Evolutionary conservation across 37 sponge, comb jelly and placozoan species (phyloP).

Genomic region (Eunapius fragilis): DNA sequence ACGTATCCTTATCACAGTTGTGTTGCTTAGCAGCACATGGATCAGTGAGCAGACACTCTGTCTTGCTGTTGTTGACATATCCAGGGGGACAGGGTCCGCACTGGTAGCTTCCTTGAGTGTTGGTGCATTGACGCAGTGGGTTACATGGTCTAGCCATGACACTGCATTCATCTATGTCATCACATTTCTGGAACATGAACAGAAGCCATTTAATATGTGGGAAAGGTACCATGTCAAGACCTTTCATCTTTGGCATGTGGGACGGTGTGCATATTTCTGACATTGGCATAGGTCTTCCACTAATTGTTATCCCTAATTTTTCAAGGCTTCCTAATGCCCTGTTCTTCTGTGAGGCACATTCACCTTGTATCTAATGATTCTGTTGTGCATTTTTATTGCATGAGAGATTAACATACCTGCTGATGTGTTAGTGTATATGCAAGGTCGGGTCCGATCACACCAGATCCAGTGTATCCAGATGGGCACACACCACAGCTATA

Average conservation of each 20-base stretch:
- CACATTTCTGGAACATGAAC: conserved; percentile 33
- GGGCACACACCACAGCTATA: conserved; percentile 90
- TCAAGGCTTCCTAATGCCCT: too few relatives aligned
- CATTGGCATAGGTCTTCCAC: too few relatives aligned
- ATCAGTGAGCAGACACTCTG: conserved; percentile 68
- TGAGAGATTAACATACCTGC: conserved; percentile 57
- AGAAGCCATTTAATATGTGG: neutral
- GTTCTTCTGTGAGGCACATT: too few relatives aligned
- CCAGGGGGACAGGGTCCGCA: conserved; percentile 84
- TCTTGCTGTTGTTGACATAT: conserved; percentile 61
- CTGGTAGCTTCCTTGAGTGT: conserved; percentile 43
- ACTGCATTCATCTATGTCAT: conserved; percentile 43
- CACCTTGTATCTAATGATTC: too few relatives aligned
- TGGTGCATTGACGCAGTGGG: neutral
- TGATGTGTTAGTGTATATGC: conserved; percentile 37
- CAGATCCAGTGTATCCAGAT: conserved; percentile 70
- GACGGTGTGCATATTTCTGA: too few relatives aligned
- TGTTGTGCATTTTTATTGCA: too few relatives aligned
- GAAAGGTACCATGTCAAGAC: too few relatives aligned
- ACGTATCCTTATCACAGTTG: conserved; percentile 58
- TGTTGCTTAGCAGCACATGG: conserved; percentile 75
- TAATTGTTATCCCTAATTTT: too few relatives aligned
- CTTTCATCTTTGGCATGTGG: too few relatives aligned
- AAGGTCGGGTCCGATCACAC: conserved; percentile 41
- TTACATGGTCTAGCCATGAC: neutral